Base-by-base conservation (phyloP, 2,113 vertebrate genomes). In the Zapornia atra region DNA sequence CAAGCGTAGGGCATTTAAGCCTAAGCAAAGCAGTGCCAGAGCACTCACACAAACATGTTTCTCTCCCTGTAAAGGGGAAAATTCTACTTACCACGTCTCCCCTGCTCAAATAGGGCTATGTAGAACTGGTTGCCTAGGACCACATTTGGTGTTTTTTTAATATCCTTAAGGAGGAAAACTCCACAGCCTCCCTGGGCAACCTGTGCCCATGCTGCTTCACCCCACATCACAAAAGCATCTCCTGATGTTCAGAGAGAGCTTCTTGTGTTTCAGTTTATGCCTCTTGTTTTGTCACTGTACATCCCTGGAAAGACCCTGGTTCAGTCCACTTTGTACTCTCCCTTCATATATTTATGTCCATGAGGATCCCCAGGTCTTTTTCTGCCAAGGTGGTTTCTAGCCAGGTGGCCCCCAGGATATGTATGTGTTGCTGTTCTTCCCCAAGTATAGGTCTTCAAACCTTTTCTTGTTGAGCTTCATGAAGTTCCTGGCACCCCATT, bases 111-210 rank as follows among this genome's bases (percentile, higher is more conserved):
- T 20, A 59, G 29, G 11, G 11, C 5, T 4, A 15, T 21, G n/a
- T 78, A n/a, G 29, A 63, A 5, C 61, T 70, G 36, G 2, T 34
- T 73, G 24, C 20, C 24, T 70, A 60, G 17, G 38, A 40, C 13
- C 7, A 4, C 3, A 0, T 64, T 6, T 69, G 25, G 13, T 0
- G 0, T 1, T 56, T 80, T 86, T 81, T 70, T 19, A 36, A 1
- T 63, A 29, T 66, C 8, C 68, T 6, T 46, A 6, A 36, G 36
- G 13, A 51, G 12, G 15, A 24, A 75, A 34, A 15, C 33, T 13
- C 9, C 22, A 46, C 46, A 66, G 22, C 33, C 22, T 38, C 29
- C 11, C 11, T 34, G 24, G 29, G 31, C 51, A 90, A 42, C 38
- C 51, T 76, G 34, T 76, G 46, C 28, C 20, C 1, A 0, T 64